Evolutionary conservation across 2,888 invertebrate species (phyloP), one percentile per base, ranked within the genome.

Genomic region (Eupithecia abbreviata): DNA sequence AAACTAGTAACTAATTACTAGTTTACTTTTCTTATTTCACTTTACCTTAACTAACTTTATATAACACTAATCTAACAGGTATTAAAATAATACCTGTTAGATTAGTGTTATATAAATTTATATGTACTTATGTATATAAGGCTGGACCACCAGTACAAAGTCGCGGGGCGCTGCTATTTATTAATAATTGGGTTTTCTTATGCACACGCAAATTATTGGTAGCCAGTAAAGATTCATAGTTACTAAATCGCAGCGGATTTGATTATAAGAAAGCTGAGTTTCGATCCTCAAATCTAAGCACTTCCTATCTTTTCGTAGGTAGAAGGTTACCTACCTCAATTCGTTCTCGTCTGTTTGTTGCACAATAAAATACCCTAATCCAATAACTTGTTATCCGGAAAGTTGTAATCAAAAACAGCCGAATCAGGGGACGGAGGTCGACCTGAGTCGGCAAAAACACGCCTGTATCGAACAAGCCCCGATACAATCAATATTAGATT

Each of bases 401-500:
- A 66, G 66, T 71, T 49, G 41, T 67, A 68, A 72, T 68, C 75
- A 72, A 62, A 72, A 72, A 69, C 62, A 77, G 71, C 55, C 74
- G 74, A 74, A 66, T 77, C 77, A 55, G 72, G 75, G 72, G 71
- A 70, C 55, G 55, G 18, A 71, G 72, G 69, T 73, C 72, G 71
- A 6, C 58, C 74, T 47, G 77, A 72, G 65, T 69, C 77, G 55
- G 72, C 71, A 70, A 83, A 84, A 85, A 86, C 84, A 85, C 83
- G 82, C 81, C 82, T 76, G 77, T 81, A 80, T 78, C 76, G 77
- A 30, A 62, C 62, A 10, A 80, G 80, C 79, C 76, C 74, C 73
- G 83, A 85, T 85, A 86, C 10, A 84, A 84, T 83, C 85, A 76
- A 87, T 86, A 88, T 87, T 87, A 88, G 86, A 87, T 89, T 88